Evolutionary conservation across 1,140 invertebrate genomes (phyloP).

Genomic region (Leptinotarsa texana): DNA sequence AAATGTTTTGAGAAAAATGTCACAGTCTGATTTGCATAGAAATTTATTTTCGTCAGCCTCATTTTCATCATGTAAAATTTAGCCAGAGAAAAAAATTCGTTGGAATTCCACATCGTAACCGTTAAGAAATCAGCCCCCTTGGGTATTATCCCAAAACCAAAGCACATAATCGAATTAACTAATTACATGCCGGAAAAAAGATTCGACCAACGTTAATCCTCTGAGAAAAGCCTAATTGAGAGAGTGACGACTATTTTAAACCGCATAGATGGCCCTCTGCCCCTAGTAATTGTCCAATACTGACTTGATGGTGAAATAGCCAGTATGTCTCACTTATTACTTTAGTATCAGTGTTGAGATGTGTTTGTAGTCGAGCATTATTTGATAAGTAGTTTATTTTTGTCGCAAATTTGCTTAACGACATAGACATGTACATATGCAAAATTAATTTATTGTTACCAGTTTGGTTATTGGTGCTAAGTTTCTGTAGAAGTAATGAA

Average conservation of each 20-base stretch:
- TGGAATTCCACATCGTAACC: no score
- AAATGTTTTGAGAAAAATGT: no score
- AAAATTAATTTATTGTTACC: slow-evolving; percentile 7
- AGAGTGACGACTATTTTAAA: slow-evolving; percentile 17
- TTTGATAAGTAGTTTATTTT: neutral
- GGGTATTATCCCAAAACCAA: neutral
- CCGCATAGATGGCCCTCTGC: neutral
- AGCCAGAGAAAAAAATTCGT: no score
- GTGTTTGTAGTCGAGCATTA: neutral
- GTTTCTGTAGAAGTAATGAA: slow-evolving; percentile 14
- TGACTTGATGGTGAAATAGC: slow-evolving; percentile 12
- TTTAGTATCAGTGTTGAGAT: neutral
- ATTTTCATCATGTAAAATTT: no score
- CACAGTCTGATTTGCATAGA: no score
- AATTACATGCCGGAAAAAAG: slow-evolving; percentile 12
- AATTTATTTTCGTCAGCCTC: no score
- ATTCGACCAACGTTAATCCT: slow-evolving; percentile 19
- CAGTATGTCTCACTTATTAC: slow-evolving; percentile 2
- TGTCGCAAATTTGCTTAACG: neutral
- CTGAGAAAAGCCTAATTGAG: slow-evolving; percentile 21
- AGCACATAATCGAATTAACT: neutral
- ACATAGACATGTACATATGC: neutral
- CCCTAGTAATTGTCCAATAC: slow-evolving; percentile 18
- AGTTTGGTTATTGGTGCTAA: slow-evolving; percentile 15
- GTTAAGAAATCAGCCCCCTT: neutral